Conservation (phyloP, 2,888 invertebrate genomes). For the Parnassius mnemosyne region DNA sequence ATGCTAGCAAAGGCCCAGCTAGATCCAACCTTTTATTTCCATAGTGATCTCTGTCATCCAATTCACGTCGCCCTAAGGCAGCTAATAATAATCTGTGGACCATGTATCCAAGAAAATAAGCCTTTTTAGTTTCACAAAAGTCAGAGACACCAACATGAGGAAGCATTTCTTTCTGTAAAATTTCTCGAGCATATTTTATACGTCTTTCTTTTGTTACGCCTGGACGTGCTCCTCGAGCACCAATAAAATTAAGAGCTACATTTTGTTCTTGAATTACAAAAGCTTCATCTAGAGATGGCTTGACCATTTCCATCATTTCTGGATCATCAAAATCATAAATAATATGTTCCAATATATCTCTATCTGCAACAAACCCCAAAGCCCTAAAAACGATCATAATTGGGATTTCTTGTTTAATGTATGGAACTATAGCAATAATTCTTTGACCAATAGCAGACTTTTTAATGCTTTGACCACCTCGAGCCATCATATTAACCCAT, state of each 20-base stretch:
- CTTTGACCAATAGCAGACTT: constrained; percentile 99
- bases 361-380: constrained; percentile 99
- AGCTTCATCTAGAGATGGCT: constrained; percentile 99
- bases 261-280: constrained; percentile 99
- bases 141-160: constrained; percentile 99
- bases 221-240: constrained; percentile 97
- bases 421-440: constrained; percentile 98
- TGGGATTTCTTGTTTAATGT: constrained; percentile 99
- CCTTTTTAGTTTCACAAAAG: constrained; percentile 99
- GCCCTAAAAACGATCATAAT: constrained; percentile 99
- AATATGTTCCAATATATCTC: constrained; percentile 99
- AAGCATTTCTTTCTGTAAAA: constrained; percentile 99
- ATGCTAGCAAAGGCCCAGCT: constrained; percentile 97
- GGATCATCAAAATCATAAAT: constrained; percentile 99
- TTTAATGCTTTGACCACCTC: constrained; percentile 98
- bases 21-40: constrained; percentile 99
- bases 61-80: constrained; percentile 95
- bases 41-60: constrained; percentile 99
- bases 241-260: constrained; percentile 99
- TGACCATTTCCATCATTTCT: constrained; percentile 99
- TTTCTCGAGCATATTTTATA: constrained; percentile 99
- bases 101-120: constrained; percentile 99
- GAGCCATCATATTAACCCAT: constrained; percentile 99
- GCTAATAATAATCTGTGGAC: constrained; percentile 97
- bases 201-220: constrained; percentile 99